phyloP scores from a whole-genome alignment of 2,113 vertebrate species.

The Chiloscyllium plagiosum region DNA sequence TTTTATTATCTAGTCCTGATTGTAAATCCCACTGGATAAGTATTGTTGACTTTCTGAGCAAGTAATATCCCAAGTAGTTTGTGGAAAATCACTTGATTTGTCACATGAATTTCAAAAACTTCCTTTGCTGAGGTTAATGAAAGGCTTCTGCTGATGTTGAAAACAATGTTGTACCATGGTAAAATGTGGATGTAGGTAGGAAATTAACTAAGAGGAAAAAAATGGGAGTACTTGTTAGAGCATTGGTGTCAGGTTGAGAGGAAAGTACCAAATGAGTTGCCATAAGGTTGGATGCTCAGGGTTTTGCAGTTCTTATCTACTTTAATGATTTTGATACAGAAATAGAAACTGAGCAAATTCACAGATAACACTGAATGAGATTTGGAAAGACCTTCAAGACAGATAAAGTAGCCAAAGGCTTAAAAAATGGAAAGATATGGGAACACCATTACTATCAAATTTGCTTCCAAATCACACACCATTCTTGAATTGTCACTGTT shows the following conservation, averaged over 20 bases:
- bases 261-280: background rate
- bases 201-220: background rate
- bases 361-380: background rate
- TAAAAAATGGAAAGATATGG: background rate
- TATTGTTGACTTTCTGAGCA: background rate
- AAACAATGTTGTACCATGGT: background rate
- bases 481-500: background rate
- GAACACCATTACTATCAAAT: background rate
- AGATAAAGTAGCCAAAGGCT: background rate
- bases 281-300: background rate
- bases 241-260: background rate
- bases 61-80: background rate
- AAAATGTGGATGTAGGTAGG: background rate
- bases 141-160: background rate
- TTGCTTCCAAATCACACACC: background rate
- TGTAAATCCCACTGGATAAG: background rate
- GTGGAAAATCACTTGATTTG: background rate
- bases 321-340: background rate
- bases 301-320: background rate
- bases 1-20: background rate
- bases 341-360: background rate
- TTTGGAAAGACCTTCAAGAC: background rate
- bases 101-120: background rate
- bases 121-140: background rate
- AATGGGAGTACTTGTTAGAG: background rate